Base-by-base conservation (phyloP, 1,140 invertebrate species). In the Drosophila leontia region DNA sequence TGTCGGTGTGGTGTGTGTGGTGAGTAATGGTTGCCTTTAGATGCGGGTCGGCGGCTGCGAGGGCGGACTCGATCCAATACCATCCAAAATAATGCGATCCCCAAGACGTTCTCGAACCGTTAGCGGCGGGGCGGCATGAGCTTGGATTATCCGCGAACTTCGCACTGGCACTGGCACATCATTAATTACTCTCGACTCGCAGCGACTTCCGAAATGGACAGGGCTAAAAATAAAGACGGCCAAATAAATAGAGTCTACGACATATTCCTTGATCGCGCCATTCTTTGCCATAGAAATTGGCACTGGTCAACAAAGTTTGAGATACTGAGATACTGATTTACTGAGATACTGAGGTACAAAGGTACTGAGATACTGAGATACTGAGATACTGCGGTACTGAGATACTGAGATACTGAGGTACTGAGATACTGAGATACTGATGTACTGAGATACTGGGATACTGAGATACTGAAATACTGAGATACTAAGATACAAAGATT, bases 151-250 rank as follows among this genome's bases (percentile, higher is more conserved):
- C 50, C 63, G 34, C 64, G 50, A 70, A 70, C 65, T 72, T 70
- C 37, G 44, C 69, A 59, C 45, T 13, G 47, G 47, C 41, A 19
- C 17, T 9, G 47, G 55, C 81, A 67, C 62, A 87, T 87, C 85
- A 88, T 88, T 88, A 88, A 88, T 88, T 84, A 84, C 80, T 72
- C 60, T 76, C 65, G 45, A 50, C 44, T 48, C 37, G 39, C 72
- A 42, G 72, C 63, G 75, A 86, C 82, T 85, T 85, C 82, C 82
- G 82, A 85, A 82, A 78, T 86, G 69, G 60, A 86, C 78, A 75
- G 69, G 65, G 67, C 69, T 86, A 85, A 85, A 85, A 85, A 86
- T 85, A 85, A 86, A 75, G 15, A 32, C 63, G 26, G 50, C 37
- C 78, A 74, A 85, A 77, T 77, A 77, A 67, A 82, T 82, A 82